Evolutionary conservation across 2,113 vertebrate genomes (phyloP).

Genomic region (Melierax canorus): DNA sequence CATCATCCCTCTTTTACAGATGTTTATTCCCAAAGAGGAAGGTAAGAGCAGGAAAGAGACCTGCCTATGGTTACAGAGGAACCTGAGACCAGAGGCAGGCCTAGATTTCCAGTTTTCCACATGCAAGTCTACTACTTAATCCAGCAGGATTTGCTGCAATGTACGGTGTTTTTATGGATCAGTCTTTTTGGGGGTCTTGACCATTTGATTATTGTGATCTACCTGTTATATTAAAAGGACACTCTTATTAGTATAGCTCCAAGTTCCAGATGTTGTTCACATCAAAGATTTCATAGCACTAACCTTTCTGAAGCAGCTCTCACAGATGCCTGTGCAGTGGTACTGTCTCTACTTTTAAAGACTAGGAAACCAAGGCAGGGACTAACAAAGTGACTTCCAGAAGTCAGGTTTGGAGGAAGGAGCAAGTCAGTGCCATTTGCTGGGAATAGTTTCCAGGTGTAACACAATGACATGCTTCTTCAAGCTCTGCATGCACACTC

Average conservation of each 20-base stretch:
- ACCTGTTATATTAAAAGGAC: not conserved
- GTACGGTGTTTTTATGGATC: not conserved
- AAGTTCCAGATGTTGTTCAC: not conserved
- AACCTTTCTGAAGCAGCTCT: not conserved
- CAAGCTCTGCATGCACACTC: not conserved
- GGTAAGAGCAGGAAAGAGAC: not conserved
- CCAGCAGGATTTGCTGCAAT: not conserved
- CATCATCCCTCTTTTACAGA: not conserved
- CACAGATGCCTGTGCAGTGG: not conserved
- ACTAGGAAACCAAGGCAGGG: not conserved
- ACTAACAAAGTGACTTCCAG: not conserved
- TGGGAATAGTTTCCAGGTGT: not conserved
- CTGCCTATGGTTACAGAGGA: not conserved
- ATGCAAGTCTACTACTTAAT: not conserved
- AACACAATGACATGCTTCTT: not conserved
- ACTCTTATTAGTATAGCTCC: not conserved
- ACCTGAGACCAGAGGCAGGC: not conserved
- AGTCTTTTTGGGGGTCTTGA: not conserved
- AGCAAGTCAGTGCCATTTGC: not conserved
- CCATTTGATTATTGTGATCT: not conserved
- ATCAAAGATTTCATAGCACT: not conserved
- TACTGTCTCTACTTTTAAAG: not conserved
- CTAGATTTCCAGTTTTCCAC: not conserved
- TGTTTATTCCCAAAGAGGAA: not conserved
- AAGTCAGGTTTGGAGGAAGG: not conserved